Evolutionary conservation across 1,140 invertebrate species (phyloP).

Genomic region (Drosophila mauritiana): DNA sequence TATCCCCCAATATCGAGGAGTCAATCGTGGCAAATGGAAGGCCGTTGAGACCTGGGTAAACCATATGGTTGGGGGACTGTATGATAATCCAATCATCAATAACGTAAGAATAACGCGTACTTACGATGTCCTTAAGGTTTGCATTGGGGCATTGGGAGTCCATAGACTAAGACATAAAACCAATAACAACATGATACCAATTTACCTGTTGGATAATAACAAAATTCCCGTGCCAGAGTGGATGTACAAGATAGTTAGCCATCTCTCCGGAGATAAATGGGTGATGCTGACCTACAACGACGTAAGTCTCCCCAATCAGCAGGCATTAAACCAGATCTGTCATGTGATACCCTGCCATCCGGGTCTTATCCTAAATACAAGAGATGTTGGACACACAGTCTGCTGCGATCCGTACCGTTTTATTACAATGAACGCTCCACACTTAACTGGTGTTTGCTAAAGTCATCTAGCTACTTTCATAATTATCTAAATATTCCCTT

Average conservation of each 20-base stretch:
- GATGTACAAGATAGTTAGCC: constrained; percentile 43
- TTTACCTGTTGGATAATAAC: constrained; percentile 13
- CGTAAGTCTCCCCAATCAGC: background rate
- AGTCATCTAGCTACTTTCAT: too few species aligned
- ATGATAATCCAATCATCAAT: background rate
- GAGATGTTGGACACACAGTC: constrained; percentile 8
- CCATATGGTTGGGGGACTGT: background rate
- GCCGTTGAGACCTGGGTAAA: constrained; percentile 38
- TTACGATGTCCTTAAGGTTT: constrained; percentile 24
- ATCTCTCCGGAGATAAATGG: background rate
- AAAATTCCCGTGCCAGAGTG: constrained; percentile 38
- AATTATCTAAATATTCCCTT: background rate
- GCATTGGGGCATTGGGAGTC: constrained; percentile 39
- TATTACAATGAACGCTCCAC: constrained; percentile 3
- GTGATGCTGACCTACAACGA: constrained; percentile 45
- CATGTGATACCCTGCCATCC: background rate
- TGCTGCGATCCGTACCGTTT: constrained; percentile 36
- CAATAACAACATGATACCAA: background rate
- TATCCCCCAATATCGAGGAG: constrained; percentile 24
- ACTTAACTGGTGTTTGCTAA: constrained; percentile 25
- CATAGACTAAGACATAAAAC: constrained; percentile 12
- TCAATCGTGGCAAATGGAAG: constrained; percentile 61
- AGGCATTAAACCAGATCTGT: background rate
- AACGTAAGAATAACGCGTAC: background rate
- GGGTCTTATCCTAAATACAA: background rate